Base-by-base conservation (phyloP, 92 coral and sea anemone species). In the Virgularia gustaviana region DNA sequence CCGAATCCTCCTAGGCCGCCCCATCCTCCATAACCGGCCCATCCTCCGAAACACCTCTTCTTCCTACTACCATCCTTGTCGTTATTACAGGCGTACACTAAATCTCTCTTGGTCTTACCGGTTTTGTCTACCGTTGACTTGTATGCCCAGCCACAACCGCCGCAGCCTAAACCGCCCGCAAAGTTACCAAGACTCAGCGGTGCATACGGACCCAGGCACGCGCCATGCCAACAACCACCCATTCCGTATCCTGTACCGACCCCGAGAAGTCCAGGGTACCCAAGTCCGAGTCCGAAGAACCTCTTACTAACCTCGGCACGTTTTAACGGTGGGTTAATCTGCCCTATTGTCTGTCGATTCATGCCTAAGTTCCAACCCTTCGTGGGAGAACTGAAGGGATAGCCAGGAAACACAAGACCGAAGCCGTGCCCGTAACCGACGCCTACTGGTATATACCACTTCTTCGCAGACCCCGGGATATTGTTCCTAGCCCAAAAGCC, bases 1-100 rank as follows among this genome's bases (percentile, higher is more conserved):
- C 88, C 94, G 41, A 55, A 85, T 27, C 91, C 90, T 55, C 90
- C 91, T 13, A 20, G 59, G 18, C 89, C 89, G 20, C 87, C 78
- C 60, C 63, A 68, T 7, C 87, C 96, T 24, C 89, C 90, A 23
- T 72, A 77, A 7, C 96, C 96, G 16, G 86, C 89, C 65, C 52
- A 81, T 1, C 84, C 84, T 6, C 96, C 92, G 44, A 31, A 49
- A 20, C 87, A 86, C 37, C 89, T 71, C 54, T 84, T 79, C 7
- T 73, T 73, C 57, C 79, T 75, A 29, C 54, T 38, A 3, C 83
- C 58, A 22, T 62, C 79, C 51, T 80, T 72, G 20, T 66, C 62
- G 9, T 72, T 82, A 36, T 59, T 49, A 27, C 86, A 73, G 20
- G 81, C 87, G 60, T 85, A 81, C 25, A 95, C 89, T 30, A 88